Evolutionary conservation across 1,140 invertebrate species (phyloP).

Genomic region (Ericerus pela): DNA sequence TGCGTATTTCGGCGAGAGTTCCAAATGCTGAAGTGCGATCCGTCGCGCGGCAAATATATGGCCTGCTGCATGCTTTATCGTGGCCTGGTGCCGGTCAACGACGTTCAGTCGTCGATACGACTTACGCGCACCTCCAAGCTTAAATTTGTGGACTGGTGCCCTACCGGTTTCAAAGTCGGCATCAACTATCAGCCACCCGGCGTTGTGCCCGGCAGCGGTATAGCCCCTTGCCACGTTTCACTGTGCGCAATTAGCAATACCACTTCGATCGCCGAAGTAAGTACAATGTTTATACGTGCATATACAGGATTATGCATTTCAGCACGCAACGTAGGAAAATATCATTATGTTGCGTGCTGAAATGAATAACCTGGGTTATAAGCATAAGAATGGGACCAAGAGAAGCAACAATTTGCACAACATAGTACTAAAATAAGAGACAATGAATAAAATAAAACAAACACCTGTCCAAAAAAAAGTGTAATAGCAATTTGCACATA

Average conservation of each 20-base stretch:
- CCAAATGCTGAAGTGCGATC: slow-evolving; percentile 42
- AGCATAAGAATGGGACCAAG: no score
- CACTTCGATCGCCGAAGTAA: slow-evolving; percentile 62
- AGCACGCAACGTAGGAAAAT: no score
- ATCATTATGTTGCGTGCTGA: no score
- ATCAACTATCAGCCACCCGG: slow-evolving; percentile 43
- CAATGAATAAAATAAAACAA: no score
- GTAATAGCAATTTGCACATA: no score
- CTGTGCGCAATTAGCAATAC: slow-evolving; percentile 68
- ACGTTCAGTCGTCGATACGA: slow-evolving; percentile 52
- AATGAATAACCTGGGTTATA: no score
- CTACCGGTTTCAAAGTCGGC: slow-evolving; percentile 40
- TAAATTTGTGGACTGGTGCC: slow-evolving; percentile 44
- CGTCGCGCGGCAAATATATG: slow-evolving; percentile 36
- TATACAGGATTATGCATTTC: no score
- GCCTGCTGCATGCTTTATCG: slow-evolving; percentile 41
- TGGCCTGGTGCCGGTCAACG: slow-evolving; percentile 42
- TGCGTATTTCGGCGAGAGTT: slow-evolving; percentile 35
- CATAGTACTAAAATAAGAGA: no score
- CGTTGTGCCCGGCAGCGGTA: slow-evolving; percentile 47
- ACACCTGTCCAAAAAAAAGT: no score
- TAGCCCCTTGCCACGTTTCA: slow-evolving; percentile 39
- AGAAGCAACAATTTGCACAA: no score
- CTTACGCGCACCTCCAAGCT: slow-evolving; percentile 43
- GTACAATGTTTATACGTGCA: no score